These are phyloP conservation scores for Pseudorasbora parva DNA, from an alignment of 2,113 vertebrate genomes.

Conservation along the genomic window DNA sequence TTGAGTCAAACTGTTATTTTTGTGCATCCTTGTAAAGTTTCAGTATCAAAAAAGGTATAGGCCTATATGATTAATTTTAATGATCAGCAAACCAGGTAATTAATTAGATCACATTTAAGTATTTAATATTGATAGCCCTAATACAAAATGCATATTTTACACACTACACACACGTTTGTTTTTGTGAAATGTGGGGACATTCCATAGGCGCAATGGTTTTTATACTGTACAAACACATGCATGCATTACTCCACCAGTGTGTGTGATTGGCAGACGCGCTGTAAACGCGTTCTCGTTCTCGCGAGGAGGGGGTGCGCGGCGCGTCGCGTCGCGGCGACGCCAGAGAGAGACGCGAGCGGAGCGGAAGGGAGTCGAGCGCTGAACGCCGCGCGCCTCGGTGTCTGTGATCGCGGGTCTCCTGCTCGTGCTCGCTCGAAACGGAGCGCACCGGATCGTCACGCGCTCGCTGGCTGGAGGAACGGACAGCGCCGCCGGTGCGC, in stretches of 20 bases:
- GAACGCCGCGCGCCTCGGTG: background rate
- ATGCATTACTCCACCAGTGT: too few species aligned
- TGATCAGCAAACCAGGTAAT: background rate
- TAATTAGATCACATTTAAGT: background rate
- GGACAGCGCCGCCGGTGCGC: background rate
- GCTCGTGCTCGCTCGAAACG: background rate
- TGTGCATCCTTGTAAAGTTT: too few species aligned
- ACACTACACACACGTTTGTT: too few species aligned
- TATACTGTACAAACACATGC: too few species aligned
- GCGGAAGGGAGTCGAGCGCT: background rate
- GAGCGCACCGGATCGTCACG: constrained; percentile 6
- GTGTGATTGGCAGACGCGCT: background rate
- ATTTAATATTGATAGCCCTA: background rate
- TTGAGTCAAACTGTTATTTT: too few species aligned
- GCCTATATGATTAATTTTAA: background rate
- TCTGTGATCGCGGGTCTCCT: background rate
- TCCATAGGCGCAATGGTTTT: too few species aligned
- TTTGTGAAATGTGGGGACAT: too few species aligned
- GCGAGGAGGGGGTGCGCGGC: background rate
- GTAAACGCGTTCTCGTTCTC: background rate
- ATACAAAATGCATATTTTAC: background rate
- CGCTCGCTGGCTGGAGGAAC: background rate
- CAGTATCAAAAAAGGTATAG: background rate
- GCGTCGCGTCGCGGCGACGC: background rate
- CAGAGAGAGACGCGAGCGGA: background rate